These are phyloP conservation scores for Anguilla marmorata DNA, from an alignment of 2,797 vertebrate genomes.

Conservation along the genomic window DNA sequence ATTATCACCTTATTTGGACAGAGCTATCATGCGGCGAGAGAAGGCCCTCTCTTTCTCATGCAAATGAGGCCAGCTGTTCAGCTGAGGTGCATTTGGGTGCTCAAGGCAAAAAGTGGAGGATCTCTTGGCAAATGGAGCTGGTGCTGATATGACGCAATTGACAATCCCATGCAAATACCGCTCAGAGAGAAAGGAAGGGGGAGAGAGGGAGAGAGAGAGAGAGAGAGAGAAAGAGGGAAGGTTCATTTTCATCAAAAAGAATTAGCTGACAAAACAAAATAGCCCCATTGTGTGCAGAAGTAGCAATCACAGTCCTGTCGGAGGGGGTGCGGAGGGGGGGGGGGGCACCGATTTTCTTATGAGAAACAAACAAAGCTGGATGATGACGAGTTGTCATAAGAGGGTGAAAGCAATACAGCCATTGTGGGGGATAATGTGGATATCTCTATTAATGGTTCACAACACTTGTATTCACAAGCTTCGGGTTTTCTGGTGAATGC, in stretches of 20 bases:
- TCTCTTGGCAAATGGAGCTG: slow-evolving; percentile 72
- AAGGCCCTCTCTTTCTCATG: slow-evolving; percentile 76
- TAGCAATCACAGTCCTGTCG: slow-evolving; percentile 51
- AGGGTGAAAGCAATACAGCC: slow-evolving; percentile 13
- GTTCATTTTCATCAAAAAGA: slow-evolving; percentile 73
- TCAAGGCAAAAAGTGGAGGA: slow-evolving; percentile 59
- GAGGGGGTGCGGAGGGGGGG: background rate
- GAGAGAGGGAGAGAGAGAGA: slow-evolving; percentile 8
- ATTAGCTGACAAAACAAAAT: slow-evolving; percentile 78
- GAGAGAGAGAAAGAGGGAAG: slow-evolving; percentile 54
- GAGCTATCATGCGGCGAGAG: slow-evolving; percentile 68
- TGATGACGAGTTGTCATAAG: slow-evolving; percentile 44
- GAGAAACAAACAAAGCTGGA: slow-evolving; percentile 45
- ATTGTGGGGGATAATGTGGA: slow-evolving; percentile 34
- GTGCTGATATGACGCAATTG: slow-evolving; percentile 64
- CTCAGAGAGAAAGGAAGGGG: slow-evolving; percentile 10
- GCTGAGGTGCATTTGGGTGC: slow-evolving; percentile 50
- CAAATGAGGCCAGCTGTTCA: slow-evolving; percentile 79
- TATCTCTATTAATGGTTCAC: slow-evolving; percentile 43
- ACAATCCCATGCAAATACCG: slow-evolving; percentile 60
- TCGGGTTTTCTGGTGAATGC: background rate
- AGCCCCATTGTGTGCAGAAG: slow-evolving; percentile 75
- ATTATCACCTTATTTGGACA: slow-evolving; percentile 75
- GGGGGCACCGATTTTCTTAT: slow-evolving; percentile 46
- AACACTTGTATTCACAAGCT: background rate